phyloP scores from a whole-genome alignment of 2,888 invertebrate species.

The Epsilonema sp. region DNA sequence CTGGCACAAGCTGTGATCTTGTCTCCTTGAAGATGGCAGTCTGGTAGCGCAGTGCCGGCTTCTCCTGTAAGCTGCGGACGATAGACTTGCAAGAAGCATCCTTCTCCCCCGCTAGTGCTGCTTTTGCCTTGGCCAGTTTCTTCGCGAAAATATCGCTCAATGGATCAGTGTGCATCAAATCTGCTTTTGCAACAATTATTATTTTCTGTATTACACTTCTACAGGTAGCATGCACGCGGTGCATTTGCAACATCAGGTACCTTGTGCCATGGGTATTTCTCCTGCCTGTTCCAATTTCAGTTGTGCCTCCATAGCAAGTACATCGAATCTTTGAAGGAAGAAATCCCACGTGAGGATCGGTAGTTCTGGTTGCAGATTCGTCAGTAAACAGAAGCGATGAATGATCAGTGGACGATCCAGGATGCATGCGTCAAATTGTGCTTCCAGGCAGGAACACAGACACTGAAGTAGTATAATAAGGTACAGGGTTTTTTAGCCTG shows the following conservation, averaged over 20 bases:
- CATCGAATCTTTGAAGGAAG: conserved; percentile 85
- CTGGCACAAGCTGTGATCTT: no score
- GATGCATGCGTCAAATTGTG: conserved; percentile 90
- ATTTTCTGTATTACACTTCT: no score
- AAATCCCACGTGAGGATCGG: conserved; percentile 88
- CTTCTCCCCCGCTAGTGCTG: conserved; percentile 59
- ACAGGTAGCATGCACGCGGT: no score
- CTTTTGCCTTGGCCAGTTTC: conserved; percentile 57
- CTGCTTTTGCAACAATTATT: conserved; percentile 36
- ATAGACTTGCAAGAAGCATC: conserved; percentile 42
- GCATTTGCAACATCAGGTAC: conserved; percentile 34
- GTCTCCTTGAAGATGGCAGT: conserved; percentile 1
- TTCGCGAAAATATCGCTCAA: conserved; percentile 62
- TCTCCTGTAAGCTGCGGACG: conserved; percentile 18
- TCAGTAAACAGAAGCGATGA: conserved; percentile 77
- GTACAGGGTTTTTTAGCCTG: no score
- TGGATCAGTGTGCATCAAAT: conserved; percentile 65
- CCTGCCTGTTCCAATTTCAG: conserved; percentile 63
- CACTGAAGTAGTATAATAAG: conserved; percentile 40
- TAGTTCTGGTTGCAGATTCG: conserved; percentile 71
- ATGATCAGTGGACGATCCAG: conserved; percentile 88
- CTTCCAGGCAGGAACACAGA: conserved; percentile 76
- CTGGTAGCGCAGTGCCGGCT: conserved; percentile 25
- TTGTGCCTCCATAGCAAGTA: conserved; percentile 83
- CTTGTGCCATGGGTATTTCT: conserved; percentile 59